A percentile compares a stretch with the other conserved stretches of the same genome.
Evolutionary conservation across 2,888 invertebrate genomes (phyloP).

Genomic region (Philhelius pedissequus): DNA sequence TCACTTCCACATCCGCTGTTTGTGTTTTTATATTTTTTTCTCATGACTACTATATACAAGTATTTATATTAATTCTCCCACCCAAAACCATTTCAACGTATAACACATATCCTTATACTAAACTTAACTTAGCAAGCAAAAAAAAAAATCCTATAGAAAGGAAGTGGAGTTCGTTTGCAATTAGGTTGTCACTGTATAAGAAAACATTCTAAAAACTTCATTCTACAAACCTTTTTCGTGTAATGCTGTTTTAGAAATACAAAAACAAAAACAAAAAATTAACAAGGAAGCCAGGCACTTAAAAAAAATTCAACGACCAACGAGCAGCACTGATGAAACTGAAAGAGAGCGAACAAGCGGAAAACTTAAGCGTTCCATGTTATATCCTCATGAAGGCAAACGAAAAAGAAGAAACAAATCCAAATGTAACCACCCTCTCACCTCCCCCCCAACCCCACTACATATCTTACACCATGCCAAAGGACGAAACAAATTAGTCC

Average conservation of each 20-base stretch:
- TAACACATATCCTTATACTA: neutral
- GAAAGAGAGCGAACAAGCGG: slow-evolving; percentile 23
- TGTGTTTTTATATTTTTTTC: slow-evolving; percentile 31
- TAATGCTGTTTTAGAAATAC: slow-evolving; percentile 19
- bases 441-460: neutral
- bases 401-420: neutral
- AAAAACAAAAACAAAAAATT: neutral
- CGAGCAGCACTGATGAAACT: neutral
- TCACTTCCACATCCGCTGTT: slow-evolving; percentile 62
- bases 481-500: slow-evolving; percentile 51
- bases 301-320: slow-evolving; percentile 5
- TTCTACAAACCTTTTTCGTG: slow-evolving; percentile 45
- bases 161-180: slow-evolving; percentile 61
- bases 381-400: slow-evolving; percentile 11
- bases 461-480: neutral
- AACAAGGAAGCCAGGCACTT: slow-evolving; percentile 26
- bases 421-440: no score
- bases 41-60: neutral
- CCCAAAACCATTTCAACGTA: neutral
- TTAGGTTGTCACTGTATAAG: slow-evolving; percentile 63
- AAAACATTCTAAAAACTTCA: slow-evolving; percentile 49
- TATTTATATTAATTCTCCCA: slow-evolving; percentile 5
- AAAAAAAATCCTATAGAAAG: slow-evolving; percentile 6
- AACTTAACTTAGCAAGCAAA: neutral
- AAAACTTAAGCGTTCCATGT: slow-evolving; percentile 50